Base-by-base conservation (phyloP, 2,797 vertebrate species). In the Pipistrellus pipistrellus region DNA sequence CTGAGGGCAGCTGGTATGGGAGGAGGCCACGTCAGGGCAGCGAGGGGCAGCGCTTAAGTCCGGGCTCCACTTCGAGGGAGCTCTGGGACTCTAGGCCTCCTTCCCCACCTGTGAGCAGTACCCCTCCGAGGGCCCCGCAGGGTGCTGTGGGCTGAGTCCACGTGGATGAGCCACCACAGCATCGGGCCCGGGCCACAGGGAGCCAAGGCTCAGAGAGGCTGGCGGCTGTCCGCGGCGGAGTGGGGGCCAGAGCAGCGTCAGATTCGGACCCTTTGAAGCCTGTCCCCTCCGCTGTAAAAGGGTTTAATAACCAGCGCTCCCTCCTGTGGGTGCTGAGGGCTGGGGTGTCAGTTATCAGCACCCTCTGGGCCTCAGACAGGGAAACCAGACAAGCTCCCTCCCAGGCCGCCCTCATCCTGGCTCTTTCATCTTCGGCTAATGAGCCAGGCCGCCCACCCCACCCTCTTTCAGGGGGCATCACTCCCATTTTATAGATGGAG, bases 391-490 rank as follows among this genome's bases (percentile, higher is more conserved):
- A 76, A 95, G 84, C 93, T 89, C 86, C 92, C 86, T 89, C 82
- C 82, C 90, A 85, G 55, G 93, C 72, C 81, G 91, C 91, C 88
- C 96, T 90, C 95, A 90, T 88, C 88, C 76, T 69, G 73, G 64
- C 78, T 84, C 96, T 97, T 97, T 97, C 95, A 97, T 97, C 97
- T 96, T 30, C 4, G 72, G 72, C 75, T 97, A 96, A 97, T 97
- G 95, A 96, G 72, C 77, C 91, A 12, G 87, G 90, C 59, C 1
- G 78, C 93, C 89, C 94, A 90, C 94, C 92, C 84, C n/a, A 30
- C 48, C 96, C 93, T 95, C 96, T 59, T 76, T 53, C 5, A 94
- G 88, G 95, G 27, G 57, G 95, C 96, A 96, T 92, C 95, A 86
- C 91, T 94, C 95, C 93, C 92, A 84, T 91, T 96, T 97, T 97